Evolutionary conservation across 2,113 vertebrate species (phyloP).

Genomic region (Plestiodon gilberti): DNA sequence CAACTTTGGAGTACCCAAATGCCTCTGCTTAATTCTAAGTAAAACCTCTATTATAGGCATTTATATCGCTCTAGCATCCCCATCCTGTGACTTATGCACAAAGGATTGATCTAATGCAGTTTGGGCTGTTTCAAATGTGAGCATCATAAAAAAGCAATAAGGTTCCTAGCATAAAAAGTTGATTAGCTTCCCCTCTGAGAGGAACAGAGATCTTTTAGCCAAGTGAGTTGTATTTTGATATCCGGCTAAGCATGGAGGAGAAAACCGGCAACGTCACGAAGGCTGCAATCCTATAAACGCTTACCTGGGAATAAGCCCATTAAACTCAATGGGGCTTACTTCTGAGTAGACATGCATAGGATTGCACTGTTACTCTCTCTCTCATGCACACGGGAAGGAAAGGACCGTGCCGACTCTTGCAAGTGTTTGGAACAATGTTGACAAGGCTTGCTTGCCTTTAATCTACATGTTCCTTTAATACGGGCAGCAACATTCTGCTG

Average conservation of each 20-base stretch:
- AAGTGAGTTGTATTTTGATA: constrained; percentile 75
- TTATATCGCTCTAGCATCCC: constrained; percentile 74
- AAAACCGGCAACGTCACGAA: constrained; percentile 51
- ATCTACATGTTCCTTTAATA: constrained; percentile 81
- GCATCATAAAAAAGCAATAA: constrained; percentile 84
- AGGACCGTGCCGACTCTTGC: constrained; percentile 72
- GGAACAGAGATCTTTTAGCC: constrained; percentile 59
- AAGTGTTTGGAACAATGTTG: constrained; percentile 78
- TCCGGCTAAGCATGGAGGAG: constrained; percentile 50
- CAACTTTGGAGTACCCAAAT: constrained; percentile 78
- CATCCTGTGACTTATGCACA: constrained; percentile 73
- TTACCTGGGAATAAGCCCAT: too few relatives aligned
- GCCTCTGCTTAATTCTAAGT: constrained; percentile 82
- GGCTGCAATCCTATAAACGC: too few relatives aligned
- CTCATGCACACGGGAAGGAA: constrained; percentile 17
- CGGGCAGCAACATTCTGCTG: constrained; percentile 75
- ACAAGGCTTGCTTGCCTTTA: constrained; percentile 80
- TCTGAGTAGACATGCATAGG: too few relatives aligned
- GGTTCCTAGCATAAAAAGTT: constrained; percentile 79
- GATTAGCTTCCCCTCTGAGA: constrained; percentile 75
- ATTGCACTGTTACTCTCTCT: constrained; percentile 34
- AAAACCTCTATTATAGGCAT: constrained; percentile 75
- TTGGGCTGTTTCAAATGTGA: constrained; percentile 77
- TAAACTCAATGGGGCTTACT: too few relatives aligned
- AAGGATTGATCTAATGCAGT: constrained; percentile 77